Evolutionary conservation across 2,888 invertebrate genomes (phyloP).

Genomic region (Tipula unca): DNA sequence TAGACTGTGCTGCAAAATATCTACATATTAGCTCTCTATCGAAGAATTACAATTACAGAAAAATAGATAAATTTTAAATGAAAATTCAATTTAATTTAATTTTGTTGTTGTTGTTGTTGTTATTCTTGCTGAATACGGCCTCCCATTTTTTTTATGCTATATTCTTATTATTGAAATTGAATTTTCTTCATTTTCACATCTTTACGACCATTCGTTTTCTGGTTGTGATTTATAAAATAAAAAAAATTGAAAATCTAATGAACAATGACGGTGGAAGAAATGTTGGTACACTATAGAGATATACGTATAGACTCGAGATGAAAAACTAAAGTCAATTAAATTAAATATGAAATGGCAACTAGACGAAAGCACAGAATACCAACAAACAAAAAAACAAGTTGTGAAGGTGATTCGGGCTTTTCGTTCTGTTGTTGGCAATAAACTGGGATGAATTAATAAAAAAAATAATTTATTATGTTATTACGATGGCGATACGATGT

Average conservation of each 20-base stretch:
- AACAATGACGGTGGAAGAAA: not conserved
- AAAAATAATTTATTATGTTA: not conserved
- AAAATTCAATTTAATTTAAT: not conserved
- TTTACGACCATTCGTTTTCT: not conserved
- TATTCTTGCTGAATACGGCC: not conserved
- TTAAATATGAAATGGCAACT: not conserved
- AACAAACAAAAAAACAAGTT: not conserved
- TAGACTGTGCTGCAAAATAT: not conserved
- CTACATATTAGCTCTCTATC: not conserved
- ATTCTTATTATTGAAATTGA: not conserved
- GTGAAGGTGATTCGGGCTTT: not conserved
- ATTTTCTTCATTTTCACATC: not conserved
- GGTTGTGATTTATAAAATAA: not conserved
- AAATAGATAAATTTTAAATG: constrained; percentile 3
- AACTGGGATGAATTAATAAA: not conserved
- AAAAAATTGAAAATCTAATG: not conserved
- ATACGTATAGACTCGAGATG: not conserved
- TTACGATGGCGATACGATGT: not conserved
- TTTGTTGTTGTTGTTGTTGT: not conserved
- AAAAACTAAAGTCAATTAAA: not conserved
- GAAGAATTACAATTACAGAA: not conserved
- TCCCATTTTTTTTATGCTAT: not conserved
- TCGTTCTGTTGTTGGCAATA: not conserved
- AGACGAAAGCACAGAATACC: not conserved
- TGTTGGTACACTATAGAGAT: not conserved